Conservation (phyloP, 2,113 vertebrate genomes). For the Dromiciops gliroides region DNA sequence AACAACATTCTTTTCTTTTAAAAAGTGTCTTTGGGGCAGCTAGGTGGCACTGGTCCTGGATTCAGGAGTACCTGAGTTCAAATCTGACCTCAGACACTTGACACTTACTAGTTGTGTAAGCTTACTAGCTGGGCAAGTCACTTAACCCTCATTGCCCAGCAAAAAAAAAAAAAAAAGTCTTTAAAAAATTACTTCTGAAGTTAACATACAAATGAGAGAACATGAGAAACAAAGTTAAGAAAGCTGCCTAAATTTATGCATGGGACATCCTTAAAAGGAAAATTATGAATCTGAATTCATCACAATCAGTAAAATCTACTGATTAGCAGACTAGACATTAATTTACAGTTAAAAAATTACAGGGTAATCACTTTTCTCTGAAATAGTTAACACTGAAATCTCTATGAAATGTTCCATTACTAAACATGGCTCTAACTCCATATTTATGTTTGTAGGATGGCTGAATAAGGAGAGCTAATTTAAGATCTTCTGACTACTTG, state of each 20-base stretch:
- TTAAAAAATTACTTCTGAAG: not conserved
- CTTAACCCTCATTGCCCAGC: no score
- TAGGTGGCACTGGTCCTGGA: no score
- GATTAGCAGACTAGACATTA: not conserved
- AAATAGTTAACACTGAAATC: not conserved
- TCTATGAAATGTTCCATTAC: not conserved
- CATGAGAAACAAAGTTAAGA: not conserved
- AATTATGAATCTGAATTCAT: conserved; percentile 14
- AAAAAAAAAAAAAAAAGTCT: no score
- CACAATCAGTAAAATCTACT: not conserved
- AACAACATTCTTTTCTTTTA: conserved; percentile 25
- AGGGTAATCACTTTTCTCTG: not conserved
- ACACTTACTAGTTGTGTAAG: no score
- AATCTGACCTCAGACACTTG: no score
- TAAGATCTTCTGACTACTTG: not conserved
- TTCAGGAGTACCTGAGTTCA: no score
- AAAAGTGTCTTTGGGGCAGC: conserved; percentile 7
- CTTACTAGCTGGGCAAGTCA: no score
- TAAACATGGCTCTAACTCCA: not conserved
- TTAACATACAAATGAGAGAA: not conserved
- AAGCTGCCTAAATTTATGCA: not conserved
- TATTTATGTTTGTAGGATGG: not conserved
- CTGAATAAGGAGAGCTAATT: not conserved
- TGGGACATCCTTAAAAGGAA: not conserved
- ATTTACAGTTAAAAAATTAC: not conserved